Conservation (phyloP, 2,113 vertebrate species). For the Columba livia region DNA sequence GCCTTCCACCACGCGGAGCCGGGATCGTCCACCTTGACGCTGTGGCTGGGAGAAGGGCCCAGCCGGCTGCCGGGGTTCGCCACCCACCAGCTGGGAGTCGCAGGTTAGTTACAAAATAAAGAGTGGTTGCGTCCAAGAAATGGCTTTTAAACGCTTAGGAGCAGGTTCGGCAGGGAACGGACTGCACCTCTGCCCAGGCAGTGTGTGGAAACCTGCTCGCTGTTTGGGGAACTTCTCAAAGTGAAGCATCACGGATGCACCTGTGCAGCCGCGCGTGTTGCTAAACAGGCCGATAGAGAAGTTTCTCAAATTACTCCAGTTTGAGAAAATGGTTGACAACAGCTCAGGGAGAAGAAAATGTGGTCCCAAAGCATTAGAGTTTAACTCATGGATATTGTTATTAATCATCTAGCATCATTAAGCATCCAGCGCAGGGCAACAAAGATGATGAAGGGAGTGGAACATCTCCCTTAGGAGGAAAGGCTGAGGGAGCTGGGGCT, state of each 20-base stretch:
- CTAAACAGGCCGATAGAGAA: background rate
- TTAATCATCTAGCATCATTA: background rate
- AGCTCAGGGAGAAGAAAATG: background rate
- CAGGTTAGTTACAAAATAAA: constrained; percentile 74
- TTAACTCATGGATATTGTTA: background rate
- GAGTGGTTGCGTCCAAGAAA: rapidly evolving
- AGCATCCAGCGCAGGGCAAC: too few species aligned
- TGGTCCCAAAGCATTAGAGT: background rate
- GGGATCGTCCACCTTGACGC: constrained; percentile 74
- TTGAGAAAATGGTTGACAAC: background rate
- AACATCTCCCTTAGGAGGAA: too few species aligned
- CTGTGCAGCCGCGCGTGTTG: rapidly evolving
- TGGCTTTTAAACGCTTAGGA: background rate
- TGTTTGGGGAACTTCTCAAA: background rate
- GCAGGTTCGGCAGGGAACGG: rapidly evolving
- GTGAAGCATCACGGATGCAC: rapidly evolving
- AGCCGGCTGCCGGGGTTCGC: constrained; percentile 86
- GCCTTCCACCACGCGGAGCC: constrained; percentile 86
- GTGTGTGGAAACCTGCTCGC: rapidly evolving
- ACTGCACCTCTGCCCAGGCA: background rate
- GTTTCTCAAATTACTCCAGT: background rate
- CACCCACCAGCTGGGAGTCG: constrained; percentile 92
- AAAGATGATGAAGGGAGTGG: too few species aligned
- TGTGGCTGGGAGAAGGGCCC: constrained; percentile 85
- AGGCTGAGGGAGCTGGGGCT: too few species aligned